Percentiles rank a stretch among this genome's conserved stretches.
These are phyloP conservation scores for Oncorhynchus clarkii DNA, from an alignment of 2,113 vertebrate genomes.

Conservation along the genomic window DNA sequence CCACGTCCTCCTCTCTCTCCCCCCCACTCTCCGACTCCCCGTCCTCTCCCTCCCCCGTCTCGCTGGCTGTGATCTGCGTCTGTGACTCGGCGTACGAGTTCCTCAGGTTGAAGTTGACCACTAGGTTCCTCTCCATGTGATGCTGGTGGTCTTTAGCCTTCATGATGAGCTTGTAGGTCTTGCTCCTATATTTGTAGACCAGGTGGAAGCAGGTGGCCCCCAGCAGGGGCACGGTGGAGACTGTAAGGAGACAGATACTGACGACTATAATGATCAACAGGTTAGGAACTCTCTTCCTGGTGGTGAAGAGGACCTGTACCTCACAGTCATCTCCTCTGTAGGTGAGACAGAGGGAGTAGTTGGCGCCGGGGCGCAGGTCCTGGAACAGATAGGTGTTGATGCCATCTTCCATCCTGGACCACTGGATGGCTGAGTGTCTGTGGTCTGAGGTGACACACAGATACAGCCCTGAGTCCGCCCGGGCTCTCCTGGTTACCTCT, in stretches of 20 bases:
- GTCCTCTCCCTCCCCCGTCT: conserved; percentile 68
- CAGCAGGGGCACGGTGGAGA: conserved; percentile 92
- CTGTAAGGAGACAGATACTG: conserved; percentile 87
- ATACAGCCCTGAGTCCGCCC: conserved; percentile 78
- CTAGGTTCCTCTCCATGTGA: conserved; percentile 86
- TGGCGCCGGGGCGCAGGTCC: conserved; percentile 83
- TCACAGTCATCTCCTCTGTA: conserved; percentile 85
- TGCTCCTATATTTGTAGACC: conserved; percentile 89
- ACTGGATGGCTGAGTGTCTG: conserved; percentile 82
- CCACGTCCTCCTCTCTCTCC: conserved; percentile 67
- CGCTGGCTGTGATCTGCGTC: conserved; percentile 79
- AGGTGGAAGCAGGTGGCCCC: conserved; percentile 94
- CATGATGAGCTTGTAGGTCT: conserved; percentile 93
- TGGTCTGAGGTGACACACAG: conserved; percentile 77
- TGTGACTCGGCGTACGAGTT: conserved; percentile 82
- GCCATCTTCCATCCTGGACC: conserved; percentile 88
- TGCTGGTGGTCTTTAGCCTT: conserved; percentile 84
- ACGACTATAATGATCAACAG: conserved; percentile 92
- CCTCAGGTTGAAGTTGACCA: conserved; percentile 79
- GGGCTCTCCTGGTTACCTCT: conserved; percentile 41
- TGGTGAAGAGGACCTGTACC: conserved; percentile 91
- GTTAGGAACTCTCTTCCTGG: conserved; percentile 86
- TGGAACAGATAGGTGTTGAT: conserved; percentile 88
- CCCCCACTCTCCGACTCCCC: conserved; percentile 56
- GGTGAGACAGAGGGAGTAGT: conserved; percentile 93